Conservation (phyloP, 2,888 invertebrate species). For the Teinopalpus imperialis region DNA sequence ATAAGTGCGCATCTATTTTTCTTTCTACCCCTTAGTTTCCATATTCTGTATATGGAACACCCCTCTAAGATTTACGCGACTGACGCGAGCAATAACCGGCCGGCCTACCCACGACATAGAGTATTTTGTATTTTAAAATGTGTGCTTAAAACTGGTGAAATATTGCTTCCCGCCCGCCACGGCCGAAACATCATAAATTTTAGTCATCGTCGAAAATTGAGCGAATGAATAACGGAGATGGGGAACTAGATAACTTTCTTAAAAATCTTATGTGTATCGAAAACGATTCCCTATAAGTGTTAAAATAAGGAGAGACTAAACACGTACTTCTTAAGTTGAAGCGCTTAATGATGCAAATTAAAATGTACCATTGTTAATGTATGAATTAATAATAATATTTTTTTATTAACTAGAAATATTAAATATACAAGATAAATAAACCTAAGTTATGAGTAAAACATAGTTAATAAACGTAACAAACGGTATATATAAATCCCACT, state of each 20-base stretch:
- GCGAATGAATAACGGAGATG: conserved; percentile 52
- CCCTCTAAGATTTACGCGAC: conserved; percentile 70
- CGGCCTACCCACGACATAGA: conserved; percentile 57
- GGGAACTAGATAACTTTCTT: conserved; percentile 65
- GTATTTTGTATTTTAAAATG: conserved; percentile 74
- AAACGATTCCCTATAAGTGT: conserved; percentile 1
- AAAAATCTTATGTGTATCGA: conserved; percentile 46
- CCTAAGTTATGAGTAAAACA: too few species aligned
- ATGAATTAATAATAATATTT: too few species aligned
- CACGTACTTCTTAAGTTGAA: conserved; percentile 2
- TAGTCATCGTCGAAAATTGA: conserved; percentile 63
- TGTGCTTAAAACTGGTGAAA: conserved; percentile 72
- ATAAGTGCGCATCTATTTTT: conserved; percentile 72
- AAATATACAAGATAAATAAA: too few species aligned
- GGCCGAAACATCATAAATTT: conserved; percentile 60
- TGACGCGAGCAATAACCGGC: conserved; percentile 68
- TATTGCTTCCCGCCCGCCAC: conserved; percentile 64
- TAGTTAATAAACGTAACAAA: too few species aligned
- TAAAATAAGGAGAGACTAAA: conserved; percentile 9
- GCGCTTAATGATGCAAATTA: conserved; percentile 12
- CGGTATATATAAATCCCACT: too few species aligned
- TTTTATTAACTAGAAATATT: too few species aligned
- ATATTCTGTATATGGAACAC: conserved; percentile 48
- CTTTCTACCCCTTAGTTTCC: conserved; percentile 49
- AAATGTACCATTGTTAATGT: background rate